phyloP scores from a whole-genome alignment of 2,113 vertebrate species.

The Notothenia rossii region DNA sequence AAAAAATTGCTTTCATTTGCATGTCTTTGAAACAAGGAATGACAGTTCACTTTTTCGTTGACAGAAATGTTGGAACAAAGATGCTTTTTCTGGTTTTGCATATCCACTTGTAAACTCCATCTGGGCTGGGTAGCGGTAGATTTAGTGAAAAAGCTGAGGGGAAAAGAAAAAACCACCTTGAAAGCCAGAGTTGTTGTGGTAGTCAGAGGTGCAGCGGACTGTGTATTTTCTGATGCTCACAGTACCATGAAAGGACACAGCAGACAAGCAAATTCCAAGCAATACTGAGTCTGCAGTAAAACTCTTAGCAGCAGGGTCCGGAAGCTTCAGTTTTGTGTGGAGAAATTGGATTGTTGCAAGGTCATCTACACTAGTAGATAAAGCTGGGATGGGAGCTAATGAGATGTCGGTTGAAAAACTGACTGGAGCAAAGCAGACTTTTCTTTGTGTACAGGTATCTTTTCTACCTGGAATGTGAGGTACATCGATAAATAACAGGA shows the following conservation, averaged over 20 bases:
- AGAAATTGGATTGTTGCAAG: slow-evolving; percentile 14
- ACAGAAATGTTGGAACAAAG: too few relatives aligned
- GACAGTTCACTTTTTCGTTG: too few relatives aligned
- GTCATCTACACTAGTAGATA: slow-evolving; percentile 17
- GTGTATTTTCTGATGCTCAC: slow-evolving; percentile 43
- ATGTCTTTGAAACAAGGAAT: neutral
- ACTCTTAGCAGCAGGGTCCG: slow-evolving; percentile 27
- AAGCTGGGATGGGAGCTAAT: slow-evolving; percentile 17
- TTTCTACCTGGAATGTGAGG: neutral
- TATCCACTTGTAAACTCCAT: neutral
- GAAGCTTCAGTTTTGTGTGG: slow-evolving; percentile 13
- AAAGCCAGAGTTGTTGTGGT: slow-evolving; percentile 21
- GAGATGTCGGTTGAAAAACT: slow-evolving; percentile 16
- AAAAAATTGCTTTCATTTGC: neutral
- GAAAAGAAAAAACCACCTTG: slow-evolving; percentile 29
- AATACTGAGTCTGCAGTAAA: slow-evolving; percentile 27
- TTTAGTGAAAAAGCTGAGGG: slow-evolving; percentile 10
- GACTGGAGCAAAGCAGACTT: neutral
- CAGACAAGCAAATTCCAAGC: slow-evolving; percentile 19
- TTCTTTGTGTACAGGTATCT: neutral
- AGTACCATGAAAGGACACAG: slow-evolving; percentile 41
- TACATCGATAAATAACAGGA: neutral
- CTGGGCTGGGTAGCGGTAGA: neutral
- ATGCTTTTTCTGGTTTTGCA: neutral
- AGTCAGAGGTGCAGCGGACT: slow-evolving; percentile 40